Conservation (phyloP, 2,113 vertebrate species). For the Proterorhinus semilunaris region DNA sequence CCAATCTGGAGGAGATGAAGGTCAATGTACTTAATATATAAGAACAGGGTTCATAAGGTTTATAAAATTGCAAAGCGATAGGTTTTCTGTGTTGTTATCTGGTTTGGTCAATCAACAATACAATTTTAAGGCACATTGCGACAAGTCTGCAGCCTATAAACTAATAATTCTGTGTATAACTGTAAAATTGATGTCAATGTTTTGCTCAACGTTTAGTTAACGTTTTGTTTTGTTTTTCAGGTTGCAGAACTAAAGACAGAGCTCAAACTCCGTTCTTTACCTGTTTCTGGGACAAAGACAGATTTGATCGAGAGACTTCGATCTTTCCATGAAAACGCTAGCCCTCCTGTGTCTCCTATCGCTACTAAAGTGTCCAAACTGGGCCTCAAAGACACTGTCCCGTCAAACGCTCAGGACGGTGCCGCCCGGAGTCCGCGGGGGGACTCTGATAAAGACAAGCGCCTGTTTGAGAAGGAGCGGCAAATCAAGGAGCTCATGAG, state of each 20-base stretch:
- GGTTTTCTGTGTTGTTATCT: no score
- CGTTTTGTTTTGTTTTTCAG: conserved; percentile 62
- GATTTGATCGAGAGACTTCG: conserved; percentile 92
- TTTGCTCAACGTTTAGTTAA: not conserved
- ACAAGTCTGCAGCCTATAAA: no score
- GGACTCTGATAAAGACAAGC: conserved; percentile 91
- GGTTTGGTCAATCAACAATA: no score
- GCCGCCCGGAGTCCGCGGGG: conserved; percentile 77
- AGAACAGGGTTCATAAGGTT: not conserved
- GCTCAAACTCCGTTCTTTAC: conserved; percentile 90
- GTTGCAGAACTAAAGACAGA: conserved; percentile 96
- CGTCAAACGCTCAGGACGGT: conserved; percentile 75
- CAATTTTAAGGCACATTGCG: no score
- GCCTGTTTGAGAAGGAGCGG: conserved; percentile 93
- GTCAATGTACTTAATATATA: conserved; percentile 32
- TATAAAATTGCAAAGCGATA: no score
- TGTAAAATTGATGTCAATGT: not conserved
- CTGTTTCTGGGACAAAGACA: conserved; percentile 95
- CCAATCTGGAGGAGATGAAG: conserved; percentile 96
- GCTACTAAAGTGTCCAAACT: conserved; percentile 83
- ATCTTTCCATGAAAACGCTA: conserved; percentile 53
- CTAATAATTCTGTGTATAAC: no score
- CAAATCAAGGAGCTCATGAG: conserved; percentile 94
- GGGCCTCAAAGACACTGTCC: conserved; percentile 79
- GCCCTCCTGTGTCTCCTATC: conserved; percentile 86